Evolutionary conservation across 2,113 vertebrate genomes (phyloP).

Genomic region (Todiramphus saurophagus): DNA sequence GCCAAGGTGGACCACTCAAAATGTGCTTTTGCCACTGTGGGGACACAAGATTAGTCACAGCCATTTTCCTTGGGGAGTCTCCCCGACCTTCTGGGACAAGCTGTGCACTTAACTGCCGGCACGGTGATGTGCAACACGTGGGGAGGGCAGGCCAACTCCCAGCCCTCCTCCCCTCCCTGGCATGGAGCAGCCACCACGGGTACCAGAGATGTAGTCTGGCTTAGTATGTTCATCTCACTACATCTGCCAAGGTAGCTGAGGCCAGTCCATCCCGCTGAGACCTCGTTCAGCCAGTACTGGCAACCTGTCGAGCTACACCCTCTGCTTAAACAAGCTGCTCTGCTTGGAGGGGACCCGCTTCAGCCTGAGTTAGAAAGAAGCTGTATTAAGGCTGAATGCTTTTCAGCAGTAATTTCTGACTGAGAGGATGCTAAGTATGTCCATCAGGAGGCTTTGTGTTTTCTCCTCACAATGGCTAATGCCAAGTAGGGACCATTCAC

Average conservation of each 20-base stretch:
- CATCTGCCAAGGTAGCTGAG: not conserved
- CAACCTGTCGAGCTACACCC: not conserved
- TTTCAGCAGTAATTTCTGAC: not conserved
- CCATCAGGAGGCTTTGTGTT: not conserved
- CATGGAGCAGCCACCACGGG: accelerated
- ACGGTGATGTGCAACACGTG: accelerated
- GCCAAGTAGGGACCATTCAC: not conserved
- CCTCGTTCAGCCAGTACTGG: not conserved
- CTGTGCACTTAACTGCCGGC: not conserved
- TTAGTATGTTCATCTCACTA: not conserved
- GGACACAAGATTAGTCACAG: not conserved
- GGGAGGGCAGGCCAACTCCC: not conserved
- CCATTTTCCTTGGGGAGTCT: not conserved
- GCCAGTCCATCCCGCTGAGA: not conserved
- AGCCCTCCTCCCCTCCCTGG: not conserved
- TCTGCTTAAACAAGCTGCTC: not conserved
- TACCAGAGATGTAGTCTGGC: not conserved
- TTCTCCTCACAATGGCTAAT: not conserved
- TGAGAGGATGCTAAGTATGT: not conserved
- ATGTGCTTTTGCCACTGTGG: not conserved
- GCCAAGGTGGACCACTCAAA: not conserved
- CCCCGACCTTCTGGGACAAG: not conserved
- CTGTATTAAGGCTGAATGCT: not conserved
- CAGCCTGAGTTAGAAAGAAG: not conserved
- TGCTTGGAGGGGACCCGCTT: not conserved